Base-by-base conservation (phyloP, 53 echinoderm and acorn worm genomes). In the Stichopus horrens region DNA sequence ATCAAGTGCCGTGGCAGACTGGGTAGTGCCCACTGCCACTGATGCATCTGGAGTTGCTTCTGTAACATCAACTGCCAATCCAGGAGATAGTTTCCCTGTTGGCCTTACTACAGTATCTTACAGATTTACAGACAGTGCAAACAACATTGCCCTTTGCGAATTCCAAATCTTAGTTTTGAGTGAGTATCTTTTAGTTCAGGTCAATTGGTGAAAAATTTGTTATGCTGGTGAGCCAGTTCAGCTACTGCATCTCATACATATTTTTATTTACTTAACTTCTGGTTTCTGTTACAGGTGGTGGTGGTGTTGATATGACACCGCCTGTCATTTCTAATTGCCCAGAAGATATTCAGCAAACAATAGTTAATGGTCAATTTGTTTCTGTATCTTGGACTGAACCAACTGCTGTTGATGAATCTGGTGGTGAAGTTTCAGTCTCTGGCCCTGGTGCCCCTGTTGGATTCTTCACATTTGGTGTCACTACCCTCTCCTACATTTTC, bases 301-400 rank as follows among this genome's bases (percentile, higher is more conserved):
- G 16, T n/a, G 37, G 56, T n/a, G 51, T 8, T 51, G 93, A 93
- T 58, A 21, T 8, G 1, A 51, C 86, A 10, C 60, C 76, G 14
- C 96, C 96, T 10, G 80, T 86, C 76, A 92, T 93, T 74, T 66
- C 77, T 11, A 74, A 77, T 86, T 96, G 96, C 86, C 96, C 96
- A 9, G 9, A 1, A 0, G 77, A 96, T 79, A 88, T 63, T 58
- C 7, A 86, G 52, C 76, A 89, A 4, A 53, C 55, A 23, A 57
- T 91, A 22, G 88, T 90, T 8, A 73, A 88, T 71, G 86, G 90
- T 73, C 75, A 83, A 13, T 75, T 75, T 55, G 73, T 88, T 4
- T 59, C 84, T 7, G 94, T 90, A 10, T 92, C 86, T 11, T 94
- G 91, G 91, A 83, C 88, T 5, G 88, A 13, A 8, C 59, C 59